Conservation (phyloP, 2,113 vertebrate genomes). For the Corythoichthys intestinalis region DNA sequence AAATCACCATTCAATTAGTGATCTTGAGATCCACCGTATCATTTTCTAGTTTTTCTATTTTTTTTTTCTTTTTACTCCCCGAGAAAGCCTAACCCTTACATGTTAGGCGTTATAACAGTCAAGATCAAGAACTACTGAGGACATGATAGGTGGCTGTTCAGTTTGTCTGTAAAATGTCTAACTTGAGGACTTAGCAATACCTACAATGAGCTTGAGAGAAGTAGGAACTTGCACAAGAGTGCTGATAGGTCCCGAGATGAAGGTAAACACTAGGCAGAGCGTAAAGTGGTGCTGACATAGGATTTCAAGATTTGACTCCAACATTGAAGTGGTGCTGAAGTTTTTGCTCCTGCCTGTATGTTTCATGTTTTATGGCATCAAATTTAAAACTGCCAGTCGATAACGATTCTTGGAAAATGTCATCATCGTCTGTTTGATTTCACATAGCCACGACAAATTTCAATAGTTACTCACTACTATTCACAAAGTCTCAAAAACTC, state of each 20-base stretch:
- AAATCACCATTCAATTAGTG: too few species aligned
- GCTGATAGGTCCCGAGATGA: background rate
- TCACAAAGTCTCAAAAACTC: conserved; percentile 33
- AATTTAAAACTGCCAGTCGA: conserved; percentile 28
- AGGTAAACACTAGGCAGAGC: background rate
- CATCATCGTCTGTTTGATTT: conserved; percentile 45
- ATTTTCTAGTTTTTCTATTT: too few species aligned
- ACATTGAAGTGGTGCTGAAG: conserved; percentile 7
- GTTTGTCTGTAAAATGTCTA: background rate
- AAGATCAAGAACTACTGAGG: background rate
- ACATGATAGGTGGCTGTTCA: background rate
- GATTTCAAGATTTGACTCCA: background rate
- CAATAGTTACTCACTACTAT: conserved; percentile 21
- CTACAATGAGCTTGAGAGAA: background rate
- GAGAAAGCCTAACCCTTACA: background rate
- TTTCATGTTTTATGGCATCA: conserved; percentile 43
- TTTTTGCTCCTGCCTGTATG: conserved; percentile 20
- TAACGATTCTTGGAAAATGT: conserved; percentile 35
- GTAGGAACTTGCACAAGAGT: conserved; percentile 9
- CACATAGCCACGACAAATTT: conserved; percentile 32
- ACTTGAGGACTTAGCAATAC: background rate
- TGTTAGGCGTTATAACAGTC: background rate
- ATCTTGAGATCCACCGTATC: too few species aligned
- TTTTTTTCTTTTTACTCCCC: background rate
- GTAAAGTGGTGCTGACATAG: background rate